A percentile compares a stretch with the other conserved stretches of the same genome.
Evolutionary conservation across 64 coral and sea anemone genomes (phyloP).

Genomic region (Exaiptasia diaphana): DNA sequence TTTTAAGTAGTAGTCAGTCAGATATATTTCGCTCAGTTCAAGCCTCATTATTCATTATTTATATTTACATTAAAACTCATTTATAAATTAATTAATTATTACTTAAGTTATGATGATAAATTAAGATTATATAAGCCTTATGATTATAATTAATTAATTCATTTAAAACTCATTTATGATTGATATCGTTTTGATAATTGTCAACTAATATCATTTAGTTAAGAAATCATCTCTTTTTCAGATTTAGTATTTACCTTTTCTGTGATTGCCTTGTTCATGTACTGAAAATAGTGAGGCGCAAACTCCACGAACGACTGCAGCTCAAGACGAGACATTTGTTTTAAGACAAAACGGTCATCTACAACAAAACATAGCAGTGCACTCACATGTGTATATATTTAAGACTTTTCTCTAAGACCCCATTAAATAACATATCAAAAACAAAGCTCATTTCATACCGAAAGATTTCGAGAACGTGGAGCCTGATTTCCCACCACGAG

Average conservation of each 20-base stretch:
- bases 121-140: too few relatives aligned
- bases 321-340: constrained; percentile 92
- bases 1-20: too few relatives aligned
- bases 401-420: background rate
- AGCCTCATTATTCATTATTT: too few relatives aligned
- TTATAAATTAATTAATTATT: too few relatives aligned
- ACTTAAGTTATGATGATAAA: too few relatives aligned
- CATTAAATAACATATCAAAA: background rate
- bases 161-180: too few relatives aligned
- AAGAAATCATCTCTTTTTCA: too few relatives aligned
- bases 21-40: too few relatives aligned
- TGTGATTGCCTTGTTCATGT: constrained; percentile 81
- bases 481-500: constrained; percentile 81
- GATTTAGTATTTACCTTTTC: constrained; percentile 85
- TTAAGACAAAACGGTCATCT: constrained; percentile 98
- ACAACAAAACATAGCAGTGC: background rate
- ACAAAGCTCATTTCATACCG: constrained; percentile 20
- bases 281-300: constrained; percentile 93
- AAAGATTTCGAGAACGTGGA: constrained; percentile 86
- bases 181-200: too few relatives aligned
- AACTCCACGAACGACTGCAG: constrained; percentile 88
- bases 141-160: too few relatives aligned
- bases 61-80: too few relatives aligned
- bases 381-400: background rate
- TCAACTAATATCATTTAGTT: too few relatives aligned